Evolutionary conservation across 2,113 vertebrate species (phyloP).

Genomic region (Nycticebus coucang): DNA sequence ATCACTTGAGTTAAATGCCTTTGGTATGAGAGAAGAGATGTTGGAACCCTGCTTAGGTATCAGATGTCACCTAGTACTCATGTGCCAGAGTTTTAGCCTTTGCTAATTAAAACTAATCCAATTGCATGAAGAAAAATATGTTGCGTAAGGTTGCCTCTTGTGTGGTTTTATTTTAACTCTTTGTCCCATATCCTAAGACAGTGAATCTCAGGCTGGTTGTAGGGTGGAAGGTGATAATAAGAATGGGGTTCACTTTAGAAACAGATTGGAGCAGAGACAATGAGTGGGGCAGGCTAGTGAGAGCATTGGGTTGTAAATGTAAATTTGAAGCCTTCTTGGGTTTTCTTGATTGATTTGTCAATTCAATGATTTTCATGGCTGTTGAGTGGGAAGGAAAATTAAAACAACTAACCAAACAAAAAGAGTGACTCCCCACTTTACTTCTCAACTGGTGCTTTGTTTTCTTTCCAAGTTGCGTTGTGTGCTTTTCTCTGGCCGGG

Average conservation of each 20-base stretch:
- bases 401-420: not conserved
- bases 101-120: conserved; percentile 70
- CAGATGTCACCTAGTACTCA: conserved; percentile 53
- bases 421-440: not conserved
- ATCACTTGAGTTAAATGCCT: conserved; percentile 72
- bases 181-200: not conserved
- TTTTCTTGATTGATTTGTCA: conserved; percentile 34
- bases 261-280: not conserved
- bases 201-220: not conserved
- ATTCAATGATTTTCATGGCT: conserved; percentile 13
- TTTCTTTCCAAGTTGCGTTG: not conserved
- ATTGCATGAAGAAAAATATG: conserved; percentile 58
- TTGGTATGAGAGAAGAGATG: conserved; percentile 70
- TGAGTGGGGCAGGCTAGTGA: not conserved
- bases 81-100: conserved; percentile 69
- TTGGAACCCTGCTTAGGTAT: conserved; percentile 66
- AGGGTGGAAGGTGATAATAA: not conserved
- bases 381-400: conserved; percentile 17
- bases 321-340: not conserved
- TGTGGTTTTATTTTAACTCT: conserved; percentile 58
- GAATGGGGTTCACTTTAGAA: not conserved
- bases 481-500: not conserved
- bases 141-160: conserved; percentile 40
- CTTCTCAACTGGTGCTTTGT: not conserved
- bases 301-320: not conserved